These are phyloP conservation scores for Abscondita cerata DNA, from an alignment of 2,888 invertebrate genomes.

Conservation along the genomic window DNA sequence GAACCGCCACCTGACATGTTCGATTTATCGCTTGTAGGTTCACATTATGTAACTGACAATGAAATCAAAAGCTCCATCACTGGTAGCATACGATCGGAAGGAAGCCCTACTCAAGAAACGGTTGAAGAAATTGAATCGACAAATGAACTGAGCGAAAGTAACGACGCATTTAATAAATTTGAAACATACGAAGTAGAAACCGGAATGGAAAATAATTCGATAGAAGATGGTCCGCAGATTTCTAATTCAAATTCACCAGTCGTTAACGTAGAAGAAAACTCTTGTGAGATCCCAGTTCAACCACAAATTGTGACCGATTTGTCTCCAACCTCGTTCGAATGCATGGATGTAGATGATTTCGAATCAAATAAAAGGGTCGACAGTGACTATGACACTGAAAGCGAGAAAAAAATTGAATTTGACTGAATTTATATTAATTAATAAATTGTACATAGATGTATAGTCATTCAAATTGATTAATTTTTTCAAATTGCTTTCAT, in stretches of 20 bases:
- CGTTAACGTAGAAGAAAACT: conserved; percentile 49
- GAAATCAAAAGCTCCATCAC: conserved; percentile 15
- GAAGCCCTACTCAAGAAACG: neutral
- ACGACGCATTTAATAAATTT: conserved; percentile 1
- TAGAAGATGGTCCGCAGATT: conserved; percentile 9
- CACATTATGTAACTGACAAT: conserved; percentile 11
- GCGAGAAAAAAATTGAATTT: conserved; percentile 46
- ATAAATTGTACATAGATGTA: conserved; percentile 44
- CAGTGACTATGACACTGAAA: conserved; percentile 25
- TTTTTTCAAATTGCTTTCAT: conserved; percentile 13
- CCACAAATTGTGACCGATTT: conserved; percentile 52
- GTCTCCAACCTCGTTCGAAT: conserved; percentile 22
- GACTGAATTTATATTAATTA: conserved; percentile 44
- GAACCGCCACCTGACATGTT: conserved; percentile 59
- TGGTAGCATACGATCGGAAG: conserved; percentile 1
- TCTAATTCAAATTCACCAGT: conserved; percentile 27
- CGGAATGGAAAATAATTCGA: conserved; percentile 13
- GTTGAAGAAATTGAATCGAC: neutral
- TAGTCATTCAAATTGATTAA: conserved; percentile 29
- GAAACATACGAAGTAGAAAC: conserved; percentile 14
- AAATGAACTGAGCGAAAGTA: conserved; percentile 1
- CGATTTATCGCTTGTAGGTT: conserved; percentile 45
- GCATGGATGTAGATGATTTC: conserved; percentile 1
- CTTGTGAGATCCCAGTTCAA: conserved; percentile 57
- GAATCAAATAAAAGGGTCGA: conserved; percentile 7